A percentile compares a stretch with the other conserved stretches of the same genome.
Conservation (phyloP, 1,140 invertebrate species). For the Riptortus pedestris region DNA sequence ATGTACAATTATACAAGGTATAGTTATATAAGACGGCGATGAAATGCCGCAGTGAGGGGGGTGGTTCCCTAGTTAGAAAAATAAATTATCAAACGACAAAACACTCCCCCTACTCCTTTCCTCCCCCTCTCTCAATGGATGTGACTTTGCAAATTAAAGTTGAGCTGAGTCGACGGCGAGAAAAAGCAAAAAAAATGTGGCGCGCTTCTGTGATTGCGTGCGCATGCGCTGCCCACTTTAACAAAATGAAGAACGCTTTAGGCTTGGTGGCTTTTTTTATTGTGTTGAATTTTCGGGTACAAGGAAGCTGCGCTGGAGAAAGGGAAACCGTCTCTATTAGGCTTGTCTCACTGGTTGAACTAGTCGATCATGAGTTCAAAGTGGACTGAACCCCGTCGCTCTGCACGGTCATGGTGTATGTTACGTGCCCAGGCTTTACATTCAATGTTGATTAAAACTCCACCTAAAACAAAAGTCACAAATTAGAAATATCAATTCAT, state of each 20-base stretch:
- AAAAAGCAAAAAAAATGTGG: conserved; percentile 13
- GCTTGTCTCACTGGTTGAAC: neutral
- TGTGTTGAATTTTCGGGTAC: conserved; percentile 2
- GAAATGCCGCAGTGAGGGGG: conserved; percentile 1
- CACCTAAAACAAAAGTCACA: conserved; percentile 49
- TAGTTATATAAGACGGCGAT: conserved; percentile 1
- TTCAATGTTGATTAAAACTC: conserved; percentile 87
- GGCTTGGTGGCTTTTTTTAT: conserved; percentile 4
- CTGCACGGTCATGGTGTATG: conserved; percentile 75
- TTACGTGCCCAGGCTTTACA: conserved; percentile 94
- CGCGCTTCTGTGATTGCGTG: conserved; percentile 12
- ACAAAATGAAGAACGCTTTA: conserved; percentile 3
- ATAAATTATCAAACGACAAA: conserved; percentile 18
- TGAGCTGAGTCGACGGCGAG: conserved; percentile 8
- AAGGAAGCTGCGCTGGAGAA: conserved; percentile 15
- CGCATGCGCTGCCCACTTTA: neutral
- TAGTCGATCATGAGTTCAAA: conserved; percentile 93
- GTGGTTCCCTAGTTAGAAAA: conserved; percentile 15
- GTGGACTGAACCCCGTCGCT: conserved; percentile 83
- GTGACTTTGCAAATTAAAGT: conserved; percentile 11
- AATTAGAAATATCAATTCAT: conserved; percentile 12
- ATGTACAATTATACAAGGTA: conserved; percentile 9
- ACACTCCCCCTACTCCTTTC: conserved; percentile 10
- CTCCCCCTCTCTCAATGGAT: conserved; percentile 6
- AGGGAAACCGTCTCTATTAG: conserved; percentile 16